A percentile compares a stretch with the other conserved stretches of the same genome.
Evolutionary conservation across 2,888 invertebrate species (phyloP).

Genomic region (Nycteola revayana): DNA sequence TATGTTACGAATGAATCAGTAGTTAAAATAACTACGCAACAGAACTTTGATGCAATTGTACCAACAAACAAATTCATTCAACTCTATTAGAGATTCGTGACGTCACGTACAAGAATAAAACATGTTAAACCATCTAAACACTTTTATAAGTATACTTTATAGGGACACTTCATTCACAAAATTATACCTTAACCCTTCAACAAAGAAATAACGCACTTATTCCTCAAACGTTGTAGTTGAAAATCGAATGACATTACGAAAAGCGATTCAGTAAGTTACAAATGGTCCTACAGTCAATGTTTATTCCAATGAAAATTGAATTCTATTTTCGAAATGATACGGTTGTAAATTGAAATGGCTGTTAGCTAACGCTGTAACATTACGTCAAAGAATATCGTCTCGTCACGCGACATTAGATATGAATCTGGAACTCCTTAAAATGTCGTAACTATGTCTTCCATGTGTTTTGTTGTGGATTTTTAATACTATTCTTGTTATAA

Average conservation of each 20-base stretch:
- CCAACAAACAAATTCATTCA: conserved; percentile 41
- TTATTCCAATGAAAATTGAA: conserved; percentile 18
- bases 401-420: conserved; percentile 74
- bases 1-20: too few relatives aligned
- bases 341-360: conserved; percentile 8
- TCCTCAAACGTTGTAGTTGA: conserved; percentile 1
- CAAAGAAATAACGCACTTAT: conserved; percentile 6
- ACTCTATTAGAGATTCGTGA: conserved; percentile 38
- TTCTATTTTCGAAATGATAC: conserved; percentile 17
- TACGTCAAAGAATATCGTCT: conserved; percentile 53
- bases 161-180: conserved; percentile 29
- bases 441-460: conserved; percentile 60
- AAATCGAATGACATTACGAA: conserved; percentile 5
- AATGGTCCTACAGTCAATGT: conserved; percentile 14
- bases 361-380: conserved; percentile 10
- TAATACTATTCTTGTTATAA: conserved; percentile 21
- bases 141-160: conserved; percentile 25
- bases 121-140: conserved; percentile 37
- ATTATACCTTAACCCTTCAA: conserved; percentile 14
- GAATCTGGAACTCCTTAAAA: conserved; percentile 72
- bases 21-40: too few relatives aligned
- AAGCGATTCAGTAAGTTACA: conserved; percentile 5
- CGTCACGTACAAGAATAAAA: conserved; percentile 39
- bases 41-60: conserved; percentile 21
- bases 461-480: conserved; percentile 31